Evolutionary conservation across 2,113 vertebrate species (phyloP).

Genomic region (Tricholaema leucomelas): DNA sequence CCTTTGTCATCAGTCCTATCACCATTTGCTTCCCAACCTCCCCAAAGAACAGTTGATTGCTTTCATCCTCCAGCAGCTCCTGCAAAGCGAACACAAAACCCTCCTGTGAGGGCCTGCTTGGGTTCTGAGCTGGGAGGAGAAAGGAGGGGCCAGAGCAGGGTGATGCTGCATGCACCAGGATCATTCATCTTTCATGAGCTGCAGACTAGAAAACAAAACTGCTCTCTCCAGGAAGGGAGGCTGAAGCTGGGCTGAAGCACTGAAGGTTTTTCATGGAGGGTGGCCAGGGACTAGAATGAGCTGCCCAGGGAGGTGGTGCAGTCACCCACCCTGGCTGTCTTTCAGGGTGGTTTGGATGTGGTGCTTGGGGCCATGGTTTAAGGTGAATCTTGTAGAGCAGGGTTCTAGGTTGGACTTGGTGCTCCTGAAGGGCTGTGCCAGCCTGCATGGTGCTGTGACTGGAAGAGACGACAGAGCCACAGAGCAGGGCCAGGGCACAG

Average conservation of each 20-base stretch:
- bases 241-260: neutral
- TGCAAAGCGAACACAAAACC: constrained; percentile 57
- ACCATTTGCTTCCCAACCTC: constrained; percentile 97
- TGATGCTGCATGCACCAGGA: neutral
- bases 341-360: too few relatives aligned
- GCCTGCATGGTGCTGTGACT: too few relatives aligned
- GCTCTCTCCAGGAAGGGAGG: neutral
- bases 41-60: constrained; percentile 90
- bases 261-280: too few relatives aligned
- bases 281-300: too few relatives aligned
- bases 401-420: too few relatives aligned
- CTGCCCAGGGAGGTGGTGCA: too few relatives aligned
- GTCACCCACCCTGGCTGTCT: too few relatives aligned
- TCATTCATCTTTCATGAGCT: neutral
- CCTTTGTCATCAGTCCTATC: constrained; percentile 90
- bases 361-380: too few relatives aligned
- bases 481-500: neutral
- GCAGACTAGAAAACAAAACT: neutral
- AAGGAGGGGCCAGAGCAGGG: neutral
- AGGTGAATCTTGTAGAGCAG: too few relatives aligned
- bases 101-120: neutral
- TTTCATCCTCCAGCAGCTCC: constrained; percentile 88
- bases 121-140: neutral
- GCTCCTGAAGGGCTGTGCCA: too few relatives aligned
- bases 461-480: neutral